These are phyloP conservation scores for Chanos chanos DNA, from an alignment of 2,797 vertebrate genomes.

Conservation along the genomic window DNA sequence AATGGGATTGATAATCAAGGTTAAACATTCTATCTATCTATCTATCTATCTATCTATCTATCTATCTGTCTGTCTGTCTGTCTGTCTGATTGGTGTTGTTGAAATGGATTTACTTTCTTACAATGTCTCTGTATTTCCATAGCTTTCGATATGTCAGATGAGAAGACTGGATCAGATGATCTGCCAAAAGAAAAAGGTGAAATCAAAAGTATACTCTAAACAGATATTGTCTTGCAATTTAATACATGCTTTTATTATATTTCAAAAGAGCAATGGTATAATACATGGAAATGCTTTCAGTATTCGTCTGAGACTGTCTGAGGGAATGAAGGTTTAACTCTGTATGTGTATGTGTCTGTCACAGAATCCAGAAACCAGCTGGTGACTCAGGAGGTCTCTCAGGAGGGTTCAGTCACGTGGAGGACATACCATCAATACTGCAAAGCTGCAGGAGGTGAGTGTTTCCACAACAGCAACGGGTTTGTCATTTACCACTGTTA, in stretches of 20 bases:
- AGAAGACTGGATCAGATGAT: constrained; percentile 46
- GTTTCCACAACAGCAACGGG: no score
- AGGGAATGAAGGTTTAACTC: neutral
- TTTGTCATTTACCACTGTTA: no score
- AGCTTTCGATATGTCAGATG: constrained; percentile 73
- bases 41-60: neutral
- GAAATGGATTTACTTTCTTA: neutral
- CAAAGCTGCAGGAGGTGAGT: constrained; percentile 76
- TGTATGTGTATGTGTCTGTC: constrained; percentile 14
- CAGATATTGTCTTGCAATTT: neutral
- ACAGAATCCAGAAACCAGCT: constrained; percentile 55
- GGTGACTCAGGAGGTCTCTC: constrained; percentile 55
- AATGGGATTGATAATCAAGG: no score
- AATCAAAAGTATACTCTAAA: constrained; percentile 39
- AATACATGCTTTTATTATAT: neutral
- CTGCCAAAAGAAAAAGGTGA: constrained; percentile 16
- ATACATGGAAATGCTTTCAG: no score
- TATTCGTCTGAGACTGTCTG: neutral
- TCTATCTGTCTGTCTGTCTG: neutral
- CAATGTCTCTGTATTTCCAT: constrained; percentile 20
- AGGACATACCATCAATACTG: constrained; percentile 72
- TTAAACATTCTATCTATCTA: no score
- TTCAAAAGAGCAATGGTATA: no score
- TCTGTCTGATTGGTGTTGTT: neutral
- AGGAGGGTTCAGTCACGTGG: constrained; percentile 64